Evolutionary conservation across 2,888 invertebrate genomes (phyloP).

Genomic region (Macrophya alboannulata): DNA sequence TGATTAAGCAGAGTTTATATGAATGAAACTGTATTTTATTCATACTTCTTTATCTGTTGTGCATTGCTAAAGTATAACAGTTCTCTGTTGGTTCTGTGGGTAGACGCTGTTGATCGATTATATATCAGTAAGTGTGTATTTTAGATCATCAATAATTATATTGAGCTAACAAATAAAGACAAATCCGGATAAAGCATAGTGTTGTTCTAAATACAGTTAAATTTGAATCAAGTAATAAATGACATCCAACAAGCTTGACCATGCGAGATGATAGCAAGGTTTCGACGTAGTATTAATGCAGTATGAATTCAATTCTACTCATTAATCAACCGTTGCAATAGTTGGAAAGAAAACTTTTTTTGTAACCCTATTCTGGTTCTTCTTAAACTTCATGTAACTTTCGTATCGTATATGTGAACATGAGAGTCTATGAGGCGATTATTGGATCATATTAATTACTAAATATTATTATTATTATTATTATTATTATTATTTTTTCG

Average conservation of each 20-base stretch:
- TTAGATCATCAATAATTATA: conserved; percentile 11
- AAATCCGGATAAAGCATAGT: conserved; percentile 34
- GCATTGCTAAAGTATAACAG: neutral
- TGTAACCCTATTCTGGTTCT: neutral
- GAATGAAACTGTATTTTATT: neutral
- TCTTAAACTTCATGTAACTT: neutral
- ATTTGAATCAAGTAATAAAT: neutral
- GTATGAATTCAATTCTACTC: neutral
- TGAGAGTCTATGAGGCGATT: neutral
- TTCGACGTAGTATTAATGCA: neutral
- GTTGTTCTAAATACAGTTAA: neutral
- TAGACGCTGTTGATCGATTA: neutral
- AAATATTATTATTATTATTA: neutral
- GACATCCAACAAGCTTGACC: neutral
- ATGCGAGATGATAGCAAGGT: neutral
- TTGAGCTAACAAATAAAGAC: neutral
- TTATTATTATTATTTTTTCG: neutral
- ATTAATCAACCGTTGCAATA: neutral
- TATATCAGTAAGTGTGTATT: neutral
- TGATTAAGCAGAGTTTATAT: too few species aligned
- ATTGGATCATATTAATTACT: neutral
- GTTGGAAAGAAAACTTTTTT: neutral
- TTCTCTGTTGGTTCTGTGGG: neutral
- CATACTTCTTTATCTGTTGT: neutral
- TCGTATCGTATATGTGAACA: neutral